phyloP scores from a whole-genome alignment of 2,113 vertebrate genomes.

The Sterrhoptilus dennistouni region DNA sequence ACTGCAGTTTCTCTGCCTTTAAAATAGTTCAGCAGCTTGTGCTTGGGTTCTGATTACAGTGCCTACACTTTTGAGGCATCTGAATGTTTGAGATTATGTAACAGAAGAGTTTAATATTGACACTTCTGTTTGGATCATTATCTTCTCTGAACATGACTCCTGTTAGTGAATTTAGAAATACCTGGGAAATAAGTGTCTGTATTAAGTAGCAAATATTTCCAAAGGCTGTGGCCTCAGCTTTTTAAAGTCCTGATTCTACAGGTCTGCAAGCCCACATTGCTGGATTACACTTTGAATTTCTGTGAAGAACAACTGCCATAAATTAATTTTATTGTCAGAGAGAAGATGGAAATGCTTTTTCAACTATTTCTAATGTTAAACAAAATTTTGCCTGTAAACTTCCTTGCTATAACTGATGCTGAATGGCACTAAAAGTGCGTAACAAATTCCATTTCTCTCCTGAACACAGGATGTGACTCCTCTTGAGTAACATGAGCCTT shows the following conservation, averaged over 20 bases:
- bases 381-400: not conserved
- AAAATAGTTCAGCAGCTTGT: not conserved
- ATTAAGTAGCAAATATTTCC: not conserved
- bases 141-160: not conserved
- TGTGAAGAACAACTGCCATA: not conserved
- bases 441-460: not conserved
- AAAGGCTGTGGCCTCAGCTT: not conserved
- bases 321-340: not conserved
- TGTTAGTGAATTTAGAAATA: not conserved
- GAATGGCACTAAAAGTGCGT: not conserved
- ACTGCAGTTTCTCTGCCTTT: not conserved
- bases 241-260: constrained; percentile 3
- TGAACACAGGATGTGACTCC: not conserved
- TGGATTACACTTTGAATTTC: not conserved
- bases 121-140: not conserved
- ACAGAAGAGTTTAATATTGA: not conserved
- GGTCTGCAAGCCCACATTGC: not conserved
- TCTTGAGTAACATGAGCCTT: not conserved
- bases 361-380: not conserved
- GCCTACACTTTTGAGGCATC: not conserved
- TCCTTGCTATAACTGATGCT: not conserved
- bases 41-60: not conserved
- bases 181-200: not conserved
- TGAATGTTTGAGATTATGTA: not conserved
- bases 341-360: not conserved